phyloP scores from a whole-genome alignment of 2,113 vertebrate genomes.

The Rhinogobius similis region DNA sequence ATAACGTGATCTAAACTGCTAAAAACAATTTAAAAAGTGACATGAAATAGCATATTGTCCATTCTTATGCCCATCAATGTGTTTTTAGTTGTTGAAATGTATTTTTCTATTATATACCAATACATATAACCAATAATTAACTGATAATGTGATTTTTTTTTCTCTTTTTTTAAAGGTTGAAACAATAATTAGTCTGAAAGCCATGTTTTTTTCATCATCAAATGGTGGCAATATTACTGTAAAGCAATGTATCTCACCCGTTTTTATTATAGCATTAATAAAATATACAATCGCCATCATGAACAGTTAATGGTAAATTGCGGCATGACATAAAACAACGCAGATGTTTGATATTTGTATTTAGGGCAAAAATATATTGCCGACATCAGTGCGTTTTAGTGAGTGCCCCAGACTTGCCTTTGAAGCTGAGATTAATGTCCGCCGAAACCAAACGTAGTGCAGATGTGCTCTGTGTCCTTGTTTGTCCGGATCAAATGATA shows the following conservation, averaged over 20 bases:
- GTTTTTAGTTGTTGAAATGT: too few relatives aligned
- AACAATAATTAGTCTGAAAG: background rate
- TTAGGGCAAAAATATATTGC: constrained; percentile 16
- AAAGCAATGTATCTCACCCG: background rate
- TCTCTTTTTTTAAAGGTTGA: too few relatives aligned
- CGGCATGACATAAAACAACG: background rate
- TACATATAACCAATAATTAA: too few relatives aligned
- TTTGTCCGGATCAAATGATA: constrained; percentile 20
- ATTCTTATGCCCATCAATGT: too few relatives aligned
- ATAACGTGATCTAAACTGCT: too few relatives aligned
- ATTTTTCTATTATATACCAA: too few relatives aligned
- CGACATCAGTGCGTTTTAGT: constrained; percentile 6
- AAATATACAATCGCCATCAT: background rate
- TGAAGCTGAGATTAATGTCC: constrained; percentile 38
- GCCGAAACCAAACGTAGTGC: constrained; percentile 19
- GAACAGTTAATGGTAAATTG: background rate
- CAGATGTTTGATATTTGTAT: constrained; percentile 11
- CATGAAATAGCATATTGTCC: too few relatives aligned
- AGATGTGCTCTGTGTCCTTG: constrained; percentile 29
- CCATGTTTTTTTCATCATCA: background rate
- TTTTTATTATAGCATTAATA: background rate
- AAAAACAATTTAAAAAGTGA: too few relatives aligned
- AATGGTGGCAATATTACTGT: background rate
- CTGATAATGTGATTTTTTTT: too few relatives aligned
- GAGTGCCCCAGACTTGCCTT: constrained; percentile 18